phyloP scores from a whole-genome alignment of 2,797 vertebrate genomes.

The Arctocebus calabarensis region DNA sequence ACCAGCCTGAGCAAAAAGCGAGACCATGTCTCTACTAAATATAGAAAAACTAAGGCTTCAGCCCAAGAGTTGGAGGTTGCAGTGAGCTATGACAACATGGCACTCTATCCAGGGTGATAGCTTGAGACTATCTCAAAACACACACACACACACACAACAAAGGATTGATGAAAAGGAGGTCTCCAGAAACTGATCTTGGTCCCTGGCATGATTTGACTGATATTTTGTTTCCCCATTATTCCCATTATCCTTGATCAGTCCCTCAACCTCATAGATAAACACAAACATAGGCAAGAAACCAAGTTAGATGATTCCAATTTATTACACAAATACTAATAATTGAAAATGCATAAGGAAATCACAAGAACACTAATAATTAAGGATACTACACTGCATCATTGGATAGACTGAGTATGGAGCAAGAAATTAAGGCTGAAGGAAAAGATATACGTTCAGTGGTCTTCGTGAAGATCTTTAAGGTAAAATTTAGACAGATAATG shows the following conservation, averaged over 20 bases:
- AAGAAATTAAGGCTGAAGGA: background rate
- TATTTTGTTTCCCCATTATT: background rate
- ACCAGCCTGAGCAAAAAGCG: no score
- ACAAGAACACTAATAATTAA: background rate
- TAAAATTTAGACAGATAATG: background rate
- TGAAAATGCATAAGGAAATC: background rate
- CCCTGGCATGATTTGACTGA: background rate
- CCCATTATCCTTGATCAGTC: background rate
- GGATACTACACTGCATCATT: background rate
- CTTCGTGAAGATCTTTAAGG: background rate
- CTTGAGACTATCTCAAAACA: no score
- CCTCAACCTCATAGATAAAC: background rate
- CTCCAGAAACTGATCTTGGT: background rate
- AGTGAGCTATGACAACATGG: no score
- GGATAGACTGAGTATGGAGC: background rate
- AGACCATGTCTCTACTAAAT: no score
- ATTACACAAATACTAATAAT: slow-evolving; percentile 3
- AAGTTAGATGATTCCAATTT: slow-evolving; percentile 7
- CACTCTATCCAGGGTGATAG: no score
- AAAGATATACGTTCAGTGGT: background rate
- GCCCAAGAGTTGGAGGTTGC: no score
- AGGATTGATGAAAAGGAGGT: background rate
- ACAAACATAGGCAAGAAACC: slow-evolving; percentile 23
- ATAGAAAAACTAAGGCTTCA: no score
- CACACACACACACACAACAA: background rate